Percentiles rank a stretch among this genome's conserved stretches.
Conservation (phyloP, 1,140 invertebrate genomes). For the Carcinoscorpius rotundicauda region DNA sequence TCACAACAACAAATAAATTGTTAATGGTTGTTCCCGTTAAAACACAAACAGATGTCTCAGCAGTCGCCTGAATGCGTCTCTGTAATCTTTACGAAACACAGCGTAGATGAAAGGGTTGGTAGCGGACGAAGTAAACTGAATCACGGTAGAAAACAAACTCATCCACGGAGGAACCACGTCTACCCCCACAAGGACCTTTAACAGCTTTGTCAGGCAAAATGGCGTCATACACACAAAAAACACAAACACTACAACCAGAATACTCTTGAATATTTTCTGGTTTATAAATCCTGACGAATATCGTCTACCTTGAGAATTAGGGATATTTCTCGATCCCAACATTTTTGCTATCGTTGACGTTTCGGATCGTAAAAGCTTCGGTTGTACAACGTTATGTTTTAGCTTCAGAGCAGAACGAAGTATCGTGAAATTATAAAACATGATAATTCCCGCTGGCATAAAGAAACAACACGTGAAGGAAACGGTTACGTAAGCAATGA, state of each 20-base stretch:
- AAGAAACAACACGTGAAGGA: neutral
- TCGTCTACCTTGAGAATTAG: too few relatives aligned
- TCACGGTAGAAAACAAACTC: slow-evolving; percentile 4
- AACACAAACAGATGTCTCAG: neutral
- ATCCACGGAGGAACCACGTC: slow-evolving; percentile 4
- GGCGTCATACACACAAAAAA: slow-evolving; percentile 11
- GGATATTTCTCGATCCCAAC: too few relatives aligned
- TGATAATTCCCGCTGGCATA: slow-evolving; percentile 1
- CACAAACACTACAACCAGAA: slow-evolving; percentile 8
- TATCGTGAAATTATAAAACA: slow-evolving; percentile 2
- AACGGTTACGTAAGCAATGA: neutral
- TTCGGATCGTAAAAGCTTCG: too few relatives aligned
- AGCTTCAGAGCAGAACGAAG: neutral
- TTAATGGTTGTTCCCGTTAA: too few relatives aligned
- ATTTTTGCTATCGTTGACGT: too few relatives aligned
- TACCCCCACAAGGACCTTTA: neutral
- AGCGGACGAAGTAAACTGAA: slow-evolving; percentile 11
- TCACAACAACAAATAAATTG: too few relatives aligned
- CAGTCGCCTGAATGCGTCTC: slow-evolving; percentile 13
- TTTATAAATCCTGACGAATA: too few relatives aligned
- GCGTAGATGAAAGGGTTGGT: slow-evolving; percentile 18
- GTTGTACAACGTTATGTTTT: too few relatives aligned
- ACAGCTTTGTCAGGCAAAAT: neutral
- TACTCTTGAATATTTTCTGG: slow-evolving; percentile 12
- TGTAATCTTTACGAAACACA: slow-evolving; percentile 16